phyloP scores from a whole-genome alignment of 2,888 invertebrate genomes.

The Nymphalis urticae region DNA sequence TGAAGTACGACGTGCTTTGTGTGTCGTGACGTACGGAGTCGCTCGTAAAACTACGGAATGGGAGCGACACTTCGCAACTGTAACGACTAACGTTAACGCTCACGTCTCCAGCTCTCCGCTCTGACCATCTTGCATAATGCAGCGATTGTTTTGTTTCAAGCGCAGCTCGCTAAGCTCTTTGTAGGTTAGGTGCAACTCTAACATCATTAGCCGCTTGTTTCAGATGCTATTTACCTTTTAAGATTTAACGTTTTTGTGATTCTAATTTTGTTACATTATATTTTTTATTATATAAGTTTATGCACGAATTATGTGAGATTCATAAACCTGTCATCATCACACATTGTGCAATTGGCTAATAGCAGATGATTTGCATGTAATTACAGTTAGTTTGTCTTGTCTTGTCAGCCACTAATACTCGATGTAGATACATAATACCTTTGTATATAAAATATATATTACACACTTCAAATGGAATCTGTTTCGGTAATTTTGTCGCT shows the following conservation, averaged over 20 bases:
- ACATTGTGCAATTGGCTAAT: neutral
- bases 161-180: neutral
- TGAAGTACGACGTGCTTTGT: neutral
- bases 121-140: conserved; percentile 2
- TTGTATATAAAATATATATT: neutral
- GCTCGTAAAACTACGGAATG: conserved; percentile 7
- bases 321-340: neutral
- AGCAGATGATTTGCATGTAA: conserved; percentile 1
- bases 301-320: too few species aligned
- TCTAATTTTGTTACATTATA: neutral
- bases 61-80: neutral
- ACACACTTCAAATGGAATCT: too few species aligned
- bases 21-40: conserved; percentile 1
- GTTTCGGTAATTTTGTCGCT: too few species aligned
- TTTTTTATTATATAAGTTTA: neutral
- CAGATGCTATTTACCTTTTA: neutral
- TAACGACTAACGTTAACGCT: conserved; percentile 1
- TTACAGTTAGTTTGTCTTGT: neutral
- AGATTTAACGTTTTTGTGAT: neutral
- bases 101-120: neutral
- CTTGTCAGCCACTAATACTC: neutral
- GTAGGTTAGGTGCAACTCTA: neutral
- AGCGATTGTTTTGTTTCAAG: neutral
- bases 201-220: neutral
- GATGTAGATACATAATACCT: neutral